These are phyloP conservation scores for Hirundichthys speculiger DNA, from an alignment of 2,113 vertebrate species.

Conservation along the genomic window DNA sequence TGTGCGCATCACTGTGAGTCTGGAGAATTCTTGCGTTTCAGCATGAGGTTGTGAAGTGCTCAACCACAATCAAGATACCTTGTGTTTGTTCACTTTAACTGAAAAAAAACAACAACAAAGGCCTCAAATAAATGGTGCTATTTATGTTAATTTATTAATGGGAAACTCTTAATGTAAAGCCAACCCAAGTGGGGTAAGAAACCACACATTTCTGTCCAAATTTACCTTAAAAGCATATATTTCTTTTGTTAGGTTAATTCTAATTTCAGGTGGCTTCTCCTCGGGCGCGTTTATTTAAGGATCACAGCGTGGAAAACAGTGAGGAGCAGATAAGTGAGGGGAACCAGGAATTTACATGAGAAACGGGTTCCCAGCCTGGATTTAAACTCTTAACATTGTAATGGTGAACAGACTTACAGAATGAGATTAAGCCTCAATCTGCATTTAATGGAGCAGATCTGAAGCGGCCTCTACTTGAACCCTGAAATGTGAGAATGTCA, in stretches of 20 bases:
- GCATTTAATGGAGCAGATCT: slow-evolving; percentile 78
- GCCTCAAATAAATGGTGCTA: too few species aligned
- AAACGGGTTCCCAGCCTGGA: slow-evolving; percentile 75
- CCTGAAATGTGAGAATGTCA: slow-evolving; percentile 79
- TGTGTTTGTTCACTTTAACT: slow-evolving; percentile 6
- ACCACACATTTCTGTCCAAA: slow-evolving; percentile 4
- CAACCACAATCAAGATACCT: neutral
- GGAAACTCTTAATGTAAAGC: neutral
- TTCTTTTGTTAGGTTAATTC: slow-evolving; percentile 16
- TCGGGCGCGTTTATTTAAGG: slow-evolving; percentile 68
- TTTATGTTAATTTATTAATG: too few species aligned
- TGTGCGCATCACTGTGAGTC: too few species aligned
- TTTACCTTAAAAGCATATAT: neutral
- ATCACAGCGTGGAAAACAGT: slow-evolving; percentile 64
- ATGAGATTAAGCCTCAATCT: slow-evolving; percentile 80
- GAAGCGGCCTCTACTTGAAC: slow-evolving; percentile 82
- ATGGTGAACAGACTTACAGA: slow-evolving; percentile 80
- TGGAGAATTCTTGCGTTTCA: too few species aligned
- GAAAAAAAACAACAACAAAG: too few species aligned
- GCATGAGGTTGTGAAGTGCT: too few species aligned
- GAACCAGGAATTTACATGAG: slow-evolving; percentile 73
- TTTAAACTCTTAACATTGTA: slow-evolving; percentile 82
- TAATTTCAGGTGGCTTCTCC: slow-evolving; percentile 21
- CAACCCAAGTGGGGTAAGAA: neutral
- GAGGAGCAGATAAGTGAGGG: slow-evolving; percentile 52